Evolutionary conservation across 2,888 invertebrate species (phyloP).

Genomic region (Periphyllus acericola): DNA sequence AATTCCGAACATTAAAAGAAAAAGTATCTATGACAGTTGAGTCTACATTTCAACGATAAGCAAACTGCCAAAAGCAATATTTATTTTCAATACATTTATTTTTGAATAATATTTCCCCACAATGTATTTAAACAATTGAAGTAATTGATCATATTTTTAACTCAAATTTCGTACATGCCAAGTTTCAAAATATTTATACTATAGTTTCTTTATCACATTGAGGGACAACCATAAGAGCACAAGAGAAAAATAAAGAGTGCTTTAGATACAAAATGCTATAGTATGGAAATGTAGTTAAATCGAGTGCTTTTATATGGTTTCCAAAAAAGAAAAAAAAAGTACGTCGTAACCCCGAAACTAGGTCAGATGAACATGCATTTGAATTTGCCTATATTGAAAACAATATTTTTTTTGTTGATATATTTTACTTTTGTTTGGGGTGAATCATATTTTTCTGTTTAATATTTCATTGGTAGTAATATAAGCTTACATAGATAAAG

Average conservation of each 20-base stretch:
- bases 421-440: neutral
- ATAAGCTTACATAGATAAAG: neutral
- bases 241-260: neutral
- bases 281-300: slow-evolving; percentile 16
- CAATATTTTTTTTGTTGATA: neutral
- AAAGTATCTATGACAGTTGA: neutral
- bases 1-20: slow-evolving; percentile 9
- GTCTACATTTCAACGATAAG: neutral
- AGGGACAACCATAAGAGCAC: neutral
- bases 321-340: no score
- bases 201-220: neutral
- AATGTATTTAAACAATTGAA: neutral
- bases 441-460: neutral
- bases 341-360: neutral
- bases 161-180: no score
- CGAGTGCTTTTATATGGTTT: slow-evolving; percentile 1
- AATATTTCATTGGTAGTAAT: neutral
- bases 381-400: slow-evolving; percentile 7
- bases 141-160: neutral
- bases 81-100: slow-evolving; percentile 7
- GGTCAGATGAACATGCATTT: neutral
- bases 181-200: neutral
- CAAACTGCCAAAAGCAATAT: neutral
- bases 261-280: slow-evolving; percentile 1
- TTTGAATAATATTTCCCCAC: neutral